Evolutionary conservation across 2,113 vertebrate species (phyloP).

Genomic region (Sigmodon hispidus): DNA sequence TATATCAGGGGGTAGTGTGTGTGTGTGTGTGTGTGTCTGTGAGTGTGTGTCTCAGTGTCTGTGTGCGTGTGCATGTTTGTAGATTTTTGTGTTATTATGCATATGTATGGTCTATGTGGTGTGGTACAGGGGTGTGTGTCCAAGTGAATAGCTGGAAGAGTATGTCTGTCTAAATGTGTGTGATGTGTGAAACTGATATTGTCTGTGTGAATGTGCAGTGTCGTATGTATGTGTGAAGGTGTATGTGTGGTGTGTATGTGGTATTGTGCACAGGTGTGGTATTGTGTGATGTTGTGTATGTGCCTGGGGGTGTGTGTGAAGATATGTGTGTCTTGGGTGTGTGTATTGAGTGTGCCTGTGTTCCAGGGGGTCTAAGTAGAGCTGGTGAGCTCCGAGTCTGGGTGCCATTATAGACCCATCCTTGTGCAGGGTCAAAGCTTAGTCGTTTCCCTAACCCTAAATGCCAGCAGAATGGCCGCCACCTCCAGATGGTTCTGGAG

Average conservation of each 20-base stretch:
- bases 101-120: neutral
- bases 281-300: neutral
- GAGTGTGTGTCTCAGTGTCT: too few relatives aligned
- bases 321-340: neutral
- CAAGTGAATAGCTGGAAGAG: neutral
- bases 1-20: neutral
- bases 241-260: neutral
- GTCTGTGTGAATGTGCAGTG: neutral
- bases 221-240: neutral
- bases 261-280: neutral
- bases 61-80: neutral
- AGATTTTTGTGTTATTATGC: neutral
- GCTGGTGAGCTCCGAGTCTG: neutral
- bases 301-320: too few relatives aligned
- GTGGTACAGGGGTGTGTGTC: neutral
- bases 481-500: constrained; percentile 87
- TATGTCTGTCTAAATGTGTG: neutral
- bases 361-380: neutral
- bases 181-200: neutral
- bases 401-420: constrained; percentile 78
- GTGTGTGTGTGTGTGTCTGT: neutral
- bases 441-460: neutral
- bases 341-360: neutral
- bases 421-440: constrained; percentile 71
- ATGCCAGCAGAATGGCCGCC: constrained; percentile 61